Percentiles rank a stretch among this genome's conserved stretches.
phyloP scores from a whole-genome alignment of 2,113 vertebrate genomes.

The Silurus glanis region DNA sequence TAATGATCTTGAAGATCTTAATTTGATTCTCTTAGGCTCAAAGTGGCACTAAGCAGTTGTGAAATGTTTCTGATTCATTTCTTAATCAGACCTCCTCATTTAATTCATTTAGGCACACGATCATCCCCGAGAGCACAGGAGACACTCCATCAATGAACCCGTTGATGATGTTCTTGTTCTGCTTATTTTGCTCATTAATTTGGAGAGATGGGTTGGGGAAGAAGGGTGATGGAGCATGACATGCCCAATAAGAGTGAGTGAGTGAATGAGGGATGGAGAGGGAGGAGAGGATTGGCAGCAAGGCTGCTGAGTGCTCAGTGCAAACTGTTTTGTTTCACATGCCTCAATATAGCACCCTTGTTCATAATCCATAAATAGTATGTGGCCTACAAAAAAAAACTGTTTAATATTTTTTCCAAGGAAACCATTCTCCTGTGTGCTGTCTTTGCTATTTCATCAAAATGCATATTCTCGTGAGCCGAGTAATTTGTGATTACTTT shows the following conservation, averaged over 20 bases:
- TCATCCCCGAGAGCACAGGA: constrained; percentile 53
- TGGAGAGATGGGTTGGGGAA: constrained; percentile 60
- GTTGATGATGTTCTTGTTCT: constrained; percentile 65
- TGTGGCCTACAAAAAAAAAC: background rate
- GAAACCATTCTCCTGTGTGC: background rate
- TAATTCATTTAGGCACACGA: constrained; percentile 57
- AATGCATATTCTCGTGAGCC: too few relatives aligned
- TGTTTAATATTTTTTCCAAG: background rate
- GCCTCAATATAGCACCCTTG: background rate
- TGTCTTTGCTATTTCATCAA: background rate
- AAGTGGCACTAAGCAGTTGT: constrained; percentile 27
- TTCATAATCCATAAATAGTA: background rate
- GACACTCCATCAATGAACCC: constrained; percentile 63
- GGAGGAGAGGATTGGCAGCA: constrained; percentile 4
- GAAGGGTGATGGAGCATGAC: constrained; percentile 64
- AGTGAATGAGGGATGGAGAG: constrained; percentile 34
- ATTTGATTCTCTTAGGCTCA: background rate
- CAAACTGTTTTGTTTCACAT: background rate
- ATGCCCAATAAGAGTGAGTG: constrained; percentile 55
- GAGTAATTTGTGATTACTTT: background rate
- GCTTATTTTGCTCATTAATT: constrained; percentile 71
- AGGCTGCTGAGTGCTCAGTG: background rate
- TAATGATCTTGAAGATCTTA: background rate
- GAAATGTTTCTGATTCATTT: constrained; percentile 56
- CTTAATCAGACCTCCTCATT: constrained; percentile 58